Percentiles rank a stretch among this genome's conserved stretches.
These are phyloP conservation scores for Euwallacea similis DNA, from an alignment of 1,140 invertebrate species.

Conservation along the genomic window DNA sequence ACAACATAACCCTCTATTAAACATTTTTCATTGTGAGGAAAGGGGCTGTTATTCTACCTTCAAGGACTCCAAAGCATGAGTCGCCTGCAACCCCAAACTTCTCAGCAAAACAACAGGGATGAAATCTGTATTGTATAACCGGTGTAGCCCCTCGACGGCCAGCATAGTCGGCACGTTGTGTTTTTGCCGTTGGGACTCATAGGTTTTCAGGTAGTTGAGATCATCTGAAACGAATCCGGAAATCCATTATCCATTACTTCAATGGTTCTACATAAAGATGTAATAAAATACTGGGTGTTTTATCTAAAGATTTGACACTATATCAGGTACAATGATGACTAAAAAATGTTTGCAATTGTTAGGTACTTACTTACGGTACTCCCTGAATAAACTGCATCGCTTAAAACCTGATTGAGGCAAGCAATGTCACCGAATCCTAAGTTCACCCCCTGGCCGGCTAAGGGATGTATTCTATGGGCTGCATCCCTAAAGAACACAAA, in stretches of 20 bases:
- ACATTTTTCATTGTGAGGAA: neutral
- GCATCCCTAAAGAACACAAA: constrained; percentile 72
- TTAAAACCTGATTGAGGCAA: constrained; percentile 69
- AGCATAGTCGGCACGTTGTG: constrained; percentile 88
- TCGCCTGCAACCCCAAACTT: constrained; percentile 83
- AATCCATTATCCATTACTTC: neutral
- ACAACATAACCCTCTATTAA: neutral
- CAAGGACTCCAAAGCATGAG: constrained; percentile 75
- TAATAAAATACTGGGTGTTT: too few species aligned
- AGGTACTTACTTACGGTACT: constrained; percentile 66
- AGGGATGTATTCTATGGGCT: constrained; percentile 93
- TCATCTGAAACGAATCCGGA: constrained; percentile 56
- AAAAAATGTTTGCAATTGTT: too few species aligned
- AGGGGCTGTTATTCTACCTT: constrained; percentile 62
- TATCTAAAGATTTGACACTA: too few species aligned
- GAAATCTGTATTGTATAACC: constrained; percentile 78
- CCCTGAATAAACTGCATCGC: constrained; percentile 72
- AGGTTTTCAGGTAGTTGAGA: constrained; percentile 71
- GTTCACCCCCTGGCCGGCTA: constrained; percentile 97
- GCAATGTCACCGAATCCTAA: constrained; percentile 93
- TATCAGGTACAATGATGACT: too few species aligned
- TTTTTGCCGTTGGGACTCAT: constrained; percentile 82
- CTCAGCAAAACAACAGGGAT: constrained; percentile 79
- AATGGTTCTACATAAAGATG: too few species aligned
- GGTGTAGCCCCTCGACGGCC: constrained; percentile 83